Evolutionary conservation across 2,113 vertebrate genomes (phyloP).

Genomic region (Rhagologus leucostigma): DNA sequence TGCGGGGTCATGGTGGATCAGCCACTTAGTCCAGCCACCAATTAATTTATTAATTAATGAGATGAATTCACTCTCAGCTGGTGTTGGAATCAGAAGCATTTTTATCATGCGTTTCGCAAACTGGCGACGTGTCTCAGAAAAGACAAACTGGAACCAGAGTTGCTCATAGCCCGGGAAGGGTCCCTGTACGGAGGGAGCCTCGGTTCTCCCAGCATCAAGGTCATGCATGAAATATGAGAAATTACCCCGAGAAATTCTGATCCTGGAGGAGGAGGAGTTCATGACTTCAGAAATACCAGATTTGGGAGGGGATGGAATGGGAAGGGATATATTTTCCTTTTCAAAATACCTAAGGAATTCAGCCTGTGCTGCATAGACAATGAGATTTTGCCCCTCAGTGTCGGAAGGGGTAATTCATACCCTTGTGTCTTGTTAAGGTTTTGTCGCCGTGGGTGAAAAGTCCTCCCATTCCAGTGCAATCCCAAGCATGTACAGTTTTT

Average conservation of each 20-base stretch:
- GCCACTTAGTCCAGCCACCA: neutral
- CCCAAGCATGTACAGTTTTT: neutral
- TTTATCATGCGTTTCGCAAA: neutral
- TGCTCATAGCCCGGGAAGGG: neutral
- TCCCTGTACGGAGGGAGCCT: neutral
- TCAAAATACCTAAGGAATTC: constrained; percentile 54
- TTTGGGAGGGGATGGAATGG: constrained; percentile 50
- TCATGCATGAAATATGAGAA: constrained; percentile 57
- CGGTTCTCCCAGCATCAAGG: neutral
- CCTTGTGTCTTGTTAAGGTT: neutral
- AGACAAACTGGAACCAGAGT: neutral
- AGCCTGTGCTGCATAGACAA: neutral
- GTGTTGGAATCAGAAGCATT: neutral
- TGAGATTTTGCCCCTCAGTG: neutral
- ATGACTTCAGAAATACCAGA: constrained; percentile 64
- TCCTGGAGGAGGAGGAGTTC: constrained; percentile 56
- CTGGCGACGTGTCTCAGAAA: rapidly evolving
- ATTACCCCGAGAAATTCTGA: constrained; percentile 48
- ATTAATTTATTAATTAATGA: neutral
- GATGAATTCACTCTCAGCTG: neutral
- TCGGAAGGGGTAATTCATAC: neutral
- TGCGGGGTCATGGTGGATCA: neutral
- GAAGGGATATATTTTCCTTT: constrained; percentile 43
- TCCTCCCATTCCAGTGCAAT: neutral
- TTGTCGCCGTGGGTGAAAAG: neutral